Evolutionary conservation across 1,140 invertebrate species (phyloP).

Genomic region (Heliconius hermathena): DNA sequence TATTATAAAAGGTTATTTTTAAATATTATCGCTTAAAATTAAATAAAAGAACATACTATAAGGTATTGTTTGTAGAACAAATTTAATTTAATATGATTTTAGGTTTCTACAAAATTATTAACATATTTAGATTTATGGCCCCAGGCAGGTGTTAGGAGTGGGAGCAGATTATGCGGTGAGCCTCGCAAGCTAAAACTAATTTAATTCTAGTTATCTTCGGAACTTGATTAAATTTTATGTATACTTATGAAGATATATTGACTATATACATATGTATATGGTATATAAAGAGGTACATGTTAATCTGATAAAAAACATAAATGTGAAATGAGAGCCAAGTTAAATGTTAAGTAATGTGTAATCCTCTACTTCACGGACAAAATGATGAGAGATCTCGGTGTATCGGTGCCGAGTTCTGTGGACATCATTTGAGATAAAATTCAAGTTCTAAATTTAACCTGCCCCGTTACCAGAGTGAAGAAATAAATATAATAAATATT

Average conservation of each 20-base stretch:
- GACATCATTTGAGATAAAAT: too few relatives aligned
- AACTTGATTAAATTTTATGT: not conserved
- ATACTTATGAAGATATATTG: not conserved
- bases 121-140: slow-evolving; percentile 8
- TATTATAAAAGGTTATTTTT: not conserved
- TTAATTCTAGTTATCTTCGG: not conserved
- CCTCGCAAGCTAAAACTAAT: slow-evolving; percentile 12
- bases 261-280: too few relatives aligned
- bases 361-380: too few relatives aligned
- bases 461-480: too few relatives aligned
- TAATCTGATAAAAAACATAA: too few relatives aligned
- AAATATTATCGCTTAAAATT: not conserved
- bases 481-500: too few relatives aligned
- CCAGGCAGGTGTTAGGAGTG: slow-evolving; percentile 6
- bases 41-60: not conserved
- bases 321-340: too few relatives aligned
- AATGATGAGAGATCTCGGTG: too few relatives aligned
- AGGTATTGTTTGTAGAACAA: not conserved
- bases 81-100: not conserved
- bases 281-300: too few relatives aligned
- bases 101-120: not conserved
- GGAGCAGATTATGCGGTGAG: slow-evolving; percentile 10
- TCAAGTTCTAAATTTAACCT: too few relatives aligned
- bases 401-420: too few relatives aligned
- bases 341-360: too few relatives aligned